phyloP scores from a whole-genome alignment of 2,113 vertebrate species.

The Aptenodytes patagonicus region DNA sequence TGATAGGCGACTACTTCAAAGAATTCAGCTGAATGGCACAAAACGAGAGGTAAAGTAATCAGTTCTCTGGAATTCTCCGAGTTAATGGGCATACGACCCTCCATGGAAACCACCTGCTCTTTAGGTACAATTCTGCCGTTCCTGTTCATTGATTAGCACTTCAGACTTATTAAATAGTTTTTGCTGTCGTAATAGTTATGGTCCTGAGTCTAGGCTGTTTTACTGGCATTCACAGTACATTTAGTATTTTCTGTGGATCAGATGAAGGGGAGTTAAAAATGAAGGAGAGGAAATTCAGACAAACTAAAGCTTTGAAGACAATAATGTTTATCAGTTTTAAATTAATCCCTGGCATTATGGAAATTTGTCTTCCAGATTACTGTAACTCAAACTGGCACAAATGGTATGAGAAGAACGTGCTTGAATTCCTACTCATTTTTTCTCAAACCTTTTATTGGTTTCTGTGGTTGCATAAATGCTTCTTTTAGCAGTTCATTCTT shows the following conservation, averaged over 20 bases:
- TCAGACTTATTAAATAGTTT: neutral
- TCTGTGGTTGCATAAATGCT: neutral
- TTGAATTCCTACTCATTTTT: neutral
- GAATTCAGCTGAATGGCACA: constrained; percentile 78
- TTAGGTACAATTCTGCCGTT: neutral
- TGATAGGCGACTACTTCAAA: constrained; percentile 80
- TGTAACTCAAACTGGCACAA: neutral
- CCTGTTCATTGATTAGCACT: neutral
- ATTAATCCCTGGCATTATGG: neutral
- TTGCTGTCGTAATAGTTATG: neutral
- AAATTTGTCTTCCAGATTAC: neutral
- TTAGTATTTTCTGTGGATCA: neutral
- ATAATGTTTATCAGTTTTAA: neutral
- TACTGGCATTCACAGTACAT: neutral
- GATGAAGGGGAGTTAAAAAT: neutral
- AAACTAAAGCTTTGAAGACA: neutral
- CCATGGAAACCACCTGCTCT: neutral
- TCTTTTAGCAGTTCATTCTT: neutral
- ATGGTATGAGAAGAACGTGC: neutral
- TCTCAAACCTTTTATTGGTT: neutral
- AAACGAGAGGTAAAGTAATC: constrained; percentile 80
- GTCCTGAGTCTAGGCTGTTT: neutral
- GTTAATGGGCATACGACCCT: neutral
- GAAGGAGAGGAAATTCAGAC: neutral
- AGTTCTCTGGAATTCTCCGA: neutral